Base-by-base conservation (phyloP, 2,113 vertebrate species). In the Gambusia holbrooki region DNA sequence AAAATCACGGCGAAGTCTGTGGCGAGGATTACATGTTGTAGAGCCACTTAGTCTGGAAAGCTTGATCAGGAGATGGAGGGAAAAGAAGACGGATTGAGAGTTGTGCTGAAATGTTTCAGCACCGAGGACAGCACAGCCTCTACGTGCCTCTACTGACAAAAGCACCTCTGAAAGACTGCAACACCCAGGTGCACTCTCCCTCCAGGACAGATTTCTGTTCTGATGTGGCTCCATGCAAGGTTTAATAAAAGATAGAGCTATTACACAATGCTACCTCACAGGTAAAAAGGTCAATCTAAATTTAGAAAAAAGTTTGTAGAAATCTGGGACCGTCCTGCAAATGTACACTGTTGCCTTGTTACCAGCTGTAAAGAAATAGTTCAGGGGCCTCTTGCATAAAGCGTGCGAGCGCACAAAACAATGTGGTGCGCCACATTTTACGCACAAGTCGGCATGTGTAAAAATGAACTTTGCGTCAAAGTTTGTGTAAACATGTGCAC, bases 111-210 rank as follows among this genome's bases (percentile, higher is more conserved):
- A 32, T 17, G 62, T 64, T 32, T 64, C 62, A 64, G 62, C 62
- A 64, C 62, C 62, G 13, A 64, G 62, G 62, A 64, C 62, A 64
- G 62, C 62, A 64, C 62, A 33, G 62, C 62, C 62, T 32, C 22
- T 58, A 25, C 25, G 25, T 58, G 51, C 22, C 51, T 58, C 51
- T 11, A 58, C 51, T 58, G 51, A 58, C 51, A 58, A 58, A 58
- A 58, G 22, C 2, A 54, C 48, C 22, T 58, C 51, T 58, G 51
- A 58, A 58, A 58, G 51, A 58, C 51, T 58, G 51, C 51, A 58
- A 10, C 25, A 58, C 25, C 10, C 51, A 58, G 51, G 51, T 58
- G 25, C 51, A n/a, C 22, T n/a, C 25, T 58, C 51, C 22, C 51
- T n/a, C 22, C 25, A 10, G 25, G 3, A 9, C 25, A 58, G 5